Percentiles rank a stretch among this genome's conserved stretches.
phyloP scores from a whole-genome alignment of 2,797 vertebrate species.

The Scarus forsteni region DNA sequence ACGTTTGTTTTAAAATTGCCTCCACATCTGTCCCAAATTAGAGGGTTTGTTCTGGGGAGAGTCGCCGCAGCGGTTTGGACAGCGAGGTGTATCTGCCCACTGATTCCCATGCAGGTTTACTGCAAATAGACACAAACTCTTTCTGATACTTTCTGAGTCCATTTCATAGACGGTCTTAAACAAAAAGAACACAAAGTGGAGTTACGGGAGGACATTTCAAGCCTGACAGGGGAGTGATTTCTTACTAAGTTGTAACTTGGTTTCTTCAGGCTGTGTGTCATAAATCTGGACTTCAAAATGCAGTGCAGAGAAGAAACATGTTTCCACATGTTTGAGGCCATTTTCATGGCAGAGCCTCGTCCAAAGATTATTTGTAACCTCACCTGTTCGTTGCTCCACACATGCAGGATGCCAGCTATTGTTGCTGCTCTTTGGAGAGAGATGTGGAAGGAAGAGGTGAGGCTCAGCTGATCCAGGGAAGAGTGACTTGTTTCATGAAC shows the following conservation, averaged over 20 bases:
- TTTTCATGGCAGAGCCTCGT: constrained; percentile 39
- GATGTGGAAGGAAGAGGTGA: constrained; percentile 47
- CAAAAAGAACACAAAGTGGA: constrained; percentile 39
- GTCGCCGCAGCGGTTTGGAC: constrained; percentile 78
- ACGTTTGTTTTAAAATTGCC: constrained; percentile 80
- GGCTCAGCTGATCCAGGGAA: constrained; percentile 25
- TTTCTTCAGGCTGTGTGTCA: constrained; percentile 25
- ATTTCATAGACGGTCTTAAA: constrained; percentile 43
- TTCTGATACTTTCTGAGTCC: constrained; percentile 39
- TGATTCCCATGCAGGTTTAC: constrained; percentile 77
- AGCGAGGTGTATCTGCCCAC: constrained; percentile 62
- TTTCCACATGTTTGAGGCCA: constrained; percentile 53
- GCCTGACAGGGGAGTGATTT: constrained; percentile 41
- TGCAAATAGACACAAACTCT: constrained; percentile 70
- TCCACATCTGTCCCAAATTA: constrained; percentile 84
- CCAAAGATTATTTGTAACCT: constrained; percentile 53
- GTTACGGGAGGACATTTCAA: constrained; percentile 24
- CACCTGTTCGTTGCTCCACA: constrained; percentile 22
- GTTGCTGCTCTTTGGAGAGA: constrained; percentile 55
- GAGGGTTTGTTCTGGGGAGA: constrained; percentile 77
- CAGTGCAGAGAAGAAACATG: constrained; percentile 37
- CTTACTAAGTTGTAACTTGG: constrained; percentile 36
- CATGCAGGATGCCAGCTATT: constrained; percentile 34
- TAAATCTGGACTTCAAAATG: constrained; percentile 58
- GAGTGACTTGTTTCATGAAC: constrained; percentile 37